Conservation (phyloP, 2,113 vertebrate species). For the Hoplias malabaricus region DNA sequence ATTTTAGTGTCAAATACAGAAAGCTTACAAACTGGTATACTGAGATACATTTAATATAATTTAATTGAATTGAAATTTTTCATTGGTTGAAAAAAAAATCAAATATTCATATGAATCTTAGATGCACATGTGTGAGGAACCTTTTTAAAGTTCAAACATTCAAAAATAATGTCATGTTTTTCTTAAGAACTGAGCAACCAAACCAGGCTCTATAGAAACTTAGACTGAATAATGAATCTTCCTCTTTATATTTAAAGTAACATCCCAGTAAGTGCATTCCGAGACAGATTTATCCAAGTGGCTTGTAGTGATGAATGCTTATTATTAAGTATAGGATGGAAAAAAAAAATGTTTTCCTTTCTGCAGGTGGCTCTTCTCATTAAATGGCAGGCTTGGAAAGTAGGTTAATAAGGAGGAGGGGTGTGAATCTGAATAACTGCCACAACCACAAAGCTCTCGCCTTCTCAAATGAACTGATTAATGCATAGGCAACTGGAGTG, state of each 20-base stretch:
- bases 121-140: too few species aligned
- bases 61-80: too few species aligned
- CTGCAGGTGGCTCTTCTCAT: constrained; percentile 27
- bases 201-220: too few species aligned
- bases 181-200: too few species aligned
- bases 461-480: constrained; percentile 32
- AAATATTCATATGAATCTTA: too few species aligned
- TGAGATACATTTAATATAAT: too few species aligned
- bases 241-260: background rate
- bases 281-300: constrained; percentile 1
- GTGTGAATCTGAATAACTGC: constrained; percentile 5
- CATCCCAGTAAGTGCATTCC: background rate
- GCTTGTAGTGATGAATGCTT: background rate
- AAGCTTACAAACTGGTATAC: too few species aligned
- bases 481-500: constrained; percentile 7
- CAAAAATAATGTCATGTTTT: too few species aligned
- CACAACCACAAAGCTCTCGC: background rate
- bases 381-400: constrained; percentile 6
- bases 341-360: background rate
- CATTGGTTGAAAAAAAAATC: too few species aligned
- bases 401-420: constrained; percentile 7
- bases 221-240: background rate
- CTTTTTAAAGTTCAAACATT: too few species aligned
- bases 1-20: too few species aligned
- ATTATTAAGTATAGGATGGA: background rate